Base-by-base conservation (phyloP, 2,888 invertebrate genomes). In the Morpho achilles region DNA sequence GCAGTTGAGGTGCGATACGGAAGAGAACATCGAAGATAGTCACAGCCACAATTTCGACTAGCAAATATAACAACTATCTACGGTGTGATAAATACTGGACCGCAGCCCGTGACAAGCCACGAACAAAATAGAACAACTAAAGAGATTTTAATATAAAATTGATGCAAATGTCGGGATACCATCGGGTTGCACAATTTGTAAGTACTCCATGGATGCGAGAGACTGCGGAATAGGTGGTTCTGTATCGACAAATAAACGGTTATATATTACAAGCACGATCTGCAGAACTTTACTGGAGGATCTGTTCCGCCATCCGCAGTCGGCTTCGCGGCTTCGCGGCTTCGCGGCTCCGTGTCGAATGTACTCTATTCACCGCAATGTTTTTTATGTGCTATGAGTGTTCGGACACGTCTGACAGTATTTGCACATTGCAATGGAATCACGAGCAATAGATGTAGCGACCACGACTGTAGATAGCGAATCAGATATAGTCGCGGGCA, bases 171-270 rank as follows among this genome's bases (percentile, higher is more conserved):
- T 80, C 74, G 71, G 84, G 80, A 81, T 90, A 90, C 89, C 89
- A 82, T 89, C 87, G 81, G 89, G 87, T 87, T 88, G 89, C 84
- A 84, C 79, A 69, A 88, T 85, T 81, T 88, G 88, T 81, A 87
- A 88, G 88, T 87, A 89, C 82, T 90, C 89, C 89, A 88, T 86
- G 80, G 87, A 83, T 77, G 86, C 87, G 87, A 85, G 79, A 82
- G 86, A 76, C 89, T 87, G 89, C 88, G 88, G 87, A 80, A 87
- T 80, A 82, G 86, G 77, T 76, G 89, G 89, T 82, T 90, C 89
- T 90, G 89, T 85, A 79, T 82, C 82, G 84, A 86, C 84, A 89
- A 89, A 88, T 74, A 86, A 84, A 84, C 80, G 84, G 87, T 82
- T 82, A 75, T 74, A 74, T 77, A 75, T 86, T 86, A 88, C 87